Evolutionary conservation across 1,140 invertebrate genomes (phyloP).

Genomic region (Trachelipus rathkii): DNA sequence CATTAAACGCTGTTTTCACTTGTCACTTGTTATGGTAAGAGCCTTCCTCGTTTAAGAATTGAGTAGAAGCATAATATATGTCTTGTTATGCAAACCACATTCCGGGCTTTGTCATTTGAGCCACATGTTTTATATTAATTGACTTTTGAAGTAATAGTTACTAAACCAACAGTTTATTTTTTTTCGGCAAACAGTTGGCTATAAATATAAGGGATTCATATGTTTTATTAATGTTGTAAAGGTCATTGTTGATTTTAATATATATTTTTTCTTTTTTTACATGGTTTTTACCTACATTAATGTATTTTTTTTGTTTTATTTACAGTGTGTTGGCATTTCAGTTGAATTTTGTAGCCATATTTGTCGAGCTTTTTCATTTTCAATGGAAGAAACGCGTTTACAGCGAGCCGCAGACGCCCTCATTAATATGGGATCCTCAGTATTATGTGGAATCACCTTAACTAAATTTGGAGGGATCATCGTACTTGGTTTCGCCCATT

Average conservation of each 20-base stretch:
- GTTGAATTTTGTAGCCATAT: slow-evolving; percentile 89
- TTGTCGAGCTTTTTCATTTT: slow-evolving; percentile 66
- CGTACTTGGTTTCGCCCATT: slow-evolving; percentile 84
- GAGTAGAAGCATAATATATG: not conserved
- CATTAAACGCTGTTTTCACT: slow-evolving; percentile 84
- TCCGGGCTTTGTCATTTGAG: slow-evolving; percentile 12
- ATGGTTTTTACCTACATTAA: not conserved
- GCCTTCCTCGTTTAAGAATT: slow-evolving; percentile 24
- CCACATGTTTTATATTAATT: not conserved
- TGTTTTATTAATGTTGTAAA: not conserved
- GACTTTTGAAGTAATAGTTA: not conserved
- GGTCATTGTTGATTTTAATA: not conserved
- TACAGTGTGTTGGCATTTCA: slow-evolving; percentile 78
- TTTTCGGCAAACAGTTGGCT: too few relatives aligned
- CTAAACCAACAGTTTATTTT: too few relatives aligned
- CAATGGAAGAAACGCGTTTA: slow-evolving; percentile 57
- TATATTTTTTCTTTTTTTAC: not conserved
- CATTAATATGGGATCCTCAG: slow-evolving; percentile 76
- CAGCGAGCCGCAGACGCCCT: slow-evolving; percentile 68
- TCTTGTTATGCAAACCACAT: too few relatives aligned
- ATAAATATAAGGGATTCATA: too few relatives aligned
- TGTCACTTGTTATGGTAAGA: slow-evolving; percentile 88
- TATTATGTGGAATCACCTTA: slow-evolving; percentile 87
- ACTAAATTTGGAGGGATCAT: slow-evolving; percentile 87
- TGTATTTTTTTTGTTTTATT: slow-evolving; percentile 39